Conservation (phyloP, 2,113 vertebrate genomes). For the Arizona elegans region DNA sequence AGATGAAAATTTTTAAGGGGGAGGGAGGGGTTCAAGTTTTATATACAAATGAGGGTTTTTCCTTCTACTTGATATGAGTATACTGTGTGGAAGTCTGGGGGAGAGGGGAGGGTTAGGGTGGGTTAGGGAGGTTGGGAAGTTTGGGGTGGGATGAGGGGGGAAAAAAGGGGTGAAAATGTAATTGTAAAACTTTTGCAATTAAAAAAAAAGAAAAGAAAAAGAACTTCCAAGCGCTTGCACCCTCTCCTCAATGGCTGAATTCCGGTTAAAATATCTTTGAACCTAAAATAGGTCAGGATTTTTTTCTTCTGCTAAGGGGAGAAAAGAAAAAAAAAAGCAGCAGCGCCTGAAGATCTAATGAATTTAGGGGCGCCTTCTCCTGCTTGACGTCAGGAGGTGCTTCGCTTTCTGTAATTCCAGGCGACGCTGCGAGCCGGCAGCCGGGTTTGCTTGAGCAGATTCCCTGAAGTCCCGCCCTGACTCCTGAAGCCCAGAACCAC, state of each 20-base stretch:
- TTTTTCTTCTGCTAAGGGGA: background rate
- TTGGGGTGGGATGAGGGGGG: no score
- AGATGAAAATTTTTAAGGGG: no score
- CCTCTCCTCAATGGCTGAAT: background rate
- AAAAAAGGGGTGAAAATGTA: no score
- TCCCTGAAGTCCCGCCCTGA: background rate
- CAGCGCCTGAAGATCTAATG: background rate
- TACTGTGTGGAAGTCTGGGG: no score
- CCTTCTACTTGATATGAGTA: no score
- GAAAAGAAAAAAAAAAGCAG: background rate
- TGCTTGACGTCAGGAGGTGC: background rate
- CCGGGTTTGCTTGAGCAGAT: background rate
- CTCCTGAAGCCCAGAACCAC: background rate
- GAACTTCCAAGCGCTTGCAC: background rate
- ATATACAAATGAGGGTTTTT: no score
- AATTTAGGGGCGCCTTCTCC: background rate
- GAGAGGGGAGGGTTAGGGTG: no score
- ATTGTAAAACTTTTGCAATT: no score
- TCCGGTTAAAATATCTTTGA: background rate
- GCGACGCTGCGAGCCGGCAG: background rate
- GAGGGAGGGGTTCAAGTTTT: no score
- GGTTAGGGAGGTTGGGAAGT: no score
- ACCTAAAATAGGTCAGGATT: background rate
- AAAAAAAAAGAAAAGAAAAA: no score
- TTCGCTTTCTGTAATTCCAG: background rate